A percentile compares a stretch with the other conserved stretches of the same genome.
Evolutionary conservation across 2,797 vertebrate species (phyloP).

Genomic region (Podargus strigoides): DNA sequence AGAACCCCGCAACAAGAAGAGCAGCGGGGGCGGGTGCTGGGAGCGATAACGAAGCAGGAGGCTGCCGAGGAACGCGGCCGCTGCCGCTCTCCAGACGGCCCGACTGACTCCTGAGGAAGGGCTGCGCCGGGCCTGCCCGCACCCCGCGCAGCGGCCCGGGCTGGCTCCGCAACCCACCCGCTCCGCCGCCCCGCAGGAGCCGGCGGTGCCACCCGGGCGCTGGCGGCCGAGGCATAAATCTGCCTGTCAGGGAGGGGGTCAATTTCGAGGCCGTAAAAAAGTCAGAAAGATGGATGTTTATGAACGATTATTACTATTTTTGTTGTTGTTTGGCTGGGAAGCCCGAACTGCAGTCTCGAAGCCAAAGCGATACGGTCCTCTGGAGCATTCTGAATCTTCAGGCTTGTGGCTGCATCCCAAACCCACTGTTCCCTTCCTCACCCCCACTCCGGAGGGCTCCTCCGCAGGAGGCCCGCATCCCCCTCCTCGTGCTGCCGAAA

Average conservation of each 20-base stretch:
- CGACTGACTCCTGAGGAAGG: not conserved
- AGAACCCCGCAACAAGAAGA: too few species aligned
- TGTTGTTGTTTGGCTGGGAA: not conserved
- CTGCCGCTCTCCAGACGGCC: not conserved
- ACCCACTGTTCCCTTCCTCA: rapidly evolving
- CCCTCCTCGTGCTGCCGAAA: not conserved
- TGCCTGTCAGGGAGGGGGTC: not conserved
- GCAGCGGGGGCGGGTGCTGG: rapidly evolving
- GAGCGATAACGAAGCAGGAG: not conserved
- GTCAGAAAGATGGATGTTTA: conserved; percentile 8
- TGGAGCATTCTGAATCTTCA: rapidly evolving
- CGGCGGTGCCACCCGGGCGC: not conserved
- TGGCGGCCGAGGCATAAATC: not conserved
- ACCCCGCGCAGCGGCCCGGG: too few species aligned
- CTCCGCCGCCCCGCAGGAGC: not conserved
- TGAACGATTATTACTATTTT: not conserved
- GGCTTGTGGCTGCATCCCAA: not conserved
- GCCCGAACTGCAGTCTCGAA: not conserved
- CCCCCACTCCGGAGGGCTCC: not conserved
- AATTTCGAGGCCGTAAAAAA: conserved; percentile 34
- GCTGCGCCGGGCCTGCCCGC: not conserved
- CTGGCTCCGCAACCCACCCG: too few species aligned
- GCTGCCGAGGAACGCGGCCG: rapidly evolving
- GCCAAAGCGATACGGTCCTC: not conserved
- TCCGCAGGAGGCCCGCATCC: not conserved